These are phyloP conservation scores for Wiebesia pumilae DNA, from an alignment of 1,140 invertebrate genomes.

Conservation along the genomic window DNA sequence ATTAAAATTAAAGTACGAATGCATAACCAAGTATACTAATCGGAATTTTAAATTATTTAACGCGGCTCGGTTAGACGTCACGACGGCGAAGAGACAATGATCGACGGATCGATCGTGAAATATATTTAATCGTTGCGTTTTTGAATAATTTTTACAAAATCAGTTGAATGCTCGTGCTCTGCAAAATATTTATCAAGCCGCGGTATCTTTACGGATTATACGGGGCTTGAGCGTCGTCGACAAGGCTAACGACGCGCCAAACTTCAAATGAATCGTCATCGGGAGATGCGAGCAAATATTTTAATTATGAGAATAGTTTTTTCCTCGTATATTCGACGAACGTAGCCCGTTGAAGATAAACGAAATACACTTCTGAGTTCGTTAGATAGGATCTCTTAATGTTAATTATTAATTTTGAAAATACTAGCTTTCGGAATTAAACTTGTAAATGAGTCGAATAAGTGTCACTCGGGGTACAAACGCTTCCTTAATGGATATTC, in stretches of 20 bases:
- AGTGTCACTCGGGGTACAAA: background rate
- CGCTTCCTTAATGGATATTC: background rate
- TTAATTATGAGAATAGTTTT: background rate
- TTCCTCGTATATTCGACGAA: background rate
- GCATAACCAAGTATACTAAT: background rate
- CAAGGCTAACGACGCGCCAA: too few relatives aligned
- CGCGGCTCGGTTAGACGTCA: too few relatives aligned
- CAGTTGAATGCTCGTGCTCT: too few relatives aligned
- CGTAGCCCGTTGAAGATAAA: background rate
- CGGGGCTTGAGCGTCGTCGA: too few relatives aligned
- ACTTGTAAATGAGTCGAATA: conserved; percentile 28
- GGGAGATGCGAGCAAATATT: background rate
- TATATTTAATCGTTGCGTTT: too few relatives aligned
- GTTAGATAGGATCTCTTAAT: background rate
- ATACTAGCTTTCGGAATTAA: background rate
- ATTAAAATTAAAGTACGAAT: background rate
- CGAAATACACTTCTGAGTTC: background rate
- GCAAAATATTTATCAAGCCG: too few relatives aligned
- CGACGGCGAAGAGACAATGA: too few relatives aligned
- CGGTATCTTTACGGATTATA: background rate
- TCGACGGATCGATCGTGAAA: too few relatives aligned
- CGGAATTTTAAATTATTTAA: background rate
- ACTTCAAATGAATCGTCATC: background rate
- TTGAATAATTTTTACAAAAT: too few relatives aligned
- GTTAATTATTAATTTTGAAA: background rate